These are phyloP conservation scores for Phylloscopus whistleri DNA, from an alignment of 2,113 vertebrate species.

Conservation along the genomic window DNA sequence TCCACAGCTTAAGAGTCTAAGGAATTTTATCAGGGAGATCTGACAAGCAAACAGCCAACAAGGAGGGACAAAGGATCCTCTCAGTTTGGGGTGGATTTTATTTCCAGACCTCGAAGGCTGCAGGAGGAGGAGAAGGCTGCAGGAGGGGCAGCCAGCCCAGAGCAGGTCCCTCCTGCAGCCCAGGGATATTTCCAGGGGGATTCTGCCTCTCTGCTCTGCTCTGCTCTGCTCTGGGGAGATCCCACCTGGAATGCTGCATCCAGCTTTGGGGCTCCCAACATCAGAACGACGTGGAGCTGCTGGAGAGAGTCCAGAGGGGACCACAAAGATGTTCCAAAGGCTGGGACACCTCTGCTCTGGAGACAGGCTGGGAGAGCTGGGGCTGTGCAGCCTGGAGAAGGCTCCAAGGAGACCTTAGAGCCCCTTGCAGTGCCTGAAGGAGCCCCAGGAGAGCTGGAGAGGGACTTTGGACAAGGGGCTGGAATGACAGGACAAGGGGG, in stretches of 20 bases:
- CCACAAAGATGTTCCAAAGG: background rate
- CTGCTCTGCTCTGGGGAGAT: background rate
- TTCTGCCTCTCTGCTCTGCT: background rate
- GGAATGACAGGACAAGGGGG: background rate
- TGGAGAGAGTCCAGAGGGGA: background rate
- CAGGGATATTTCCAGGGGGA: background rate
- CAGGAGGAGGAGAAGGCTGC: background rate
- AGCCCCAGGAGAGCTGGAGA: too few relatives aligned
- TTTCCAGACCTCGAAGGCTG: background rate
- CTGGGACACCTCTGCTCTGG: background rate
- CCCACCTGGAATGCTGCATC: background rate
- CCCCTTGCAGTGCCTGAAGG: too few relatives aligned
- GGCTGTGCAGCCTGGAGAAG: too few relatives aligned
- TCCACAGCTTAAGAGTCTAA: background rate
- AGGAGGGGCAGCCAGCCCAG: background rate
- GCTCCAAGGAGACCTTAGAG: too few relatives aligned
- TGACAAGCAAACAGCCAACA: background rate
- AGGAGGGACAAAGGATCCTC: background rate
- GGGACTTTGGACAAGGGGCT: too few relatives aligned
- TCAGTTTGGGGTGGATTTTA: background rate
- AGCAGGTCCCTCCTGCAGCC: background rate
- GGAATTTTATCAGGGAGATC: background rate
- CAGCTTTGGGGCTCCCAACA: background rate
- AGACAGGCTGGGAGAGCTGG: too few relatives aligned
- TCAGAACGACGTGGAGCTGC: accelerated